Base-by-base conservation (phyloP, 2,113 vertebrate species). In the Geococcyx californianus region DNA sequence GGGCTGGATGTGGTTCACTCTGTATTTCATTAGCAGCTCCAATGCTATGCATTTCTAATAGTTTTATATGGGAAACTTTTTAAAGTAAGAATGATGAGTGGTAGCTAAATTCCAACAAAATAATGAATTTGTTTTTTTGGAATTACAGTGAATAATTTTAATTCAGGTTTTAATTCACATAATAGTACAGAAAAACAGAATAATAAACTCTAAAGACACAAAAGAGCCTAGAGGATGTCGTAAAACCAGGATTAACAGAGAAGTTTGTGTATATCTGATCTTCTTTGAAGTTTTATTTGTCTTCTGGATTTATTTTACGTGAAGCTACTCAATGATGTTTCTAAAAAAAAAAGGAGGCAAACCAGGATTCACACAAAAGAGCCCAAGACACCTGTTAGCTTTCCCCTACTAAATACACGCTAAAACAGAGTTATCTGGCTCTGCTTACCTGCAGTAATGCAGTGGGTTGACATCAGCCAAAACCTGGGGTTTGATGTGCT, bases 381-480 rank as follows among this genome's bases (percentile, higher is more conserved):
- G 19, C 19, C 42, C 52, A 11, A 52, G 68, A 19, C 92, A 96
- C 91, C 68, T 95, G 55, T 90, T 92, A 28, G 40, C 55, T 80
- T 54, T 45, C 58, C 55, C 82, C 34, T 38, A 34, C 45, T 84
- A 95, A 63, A 69, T 49, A 58, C 70, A 28, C 10, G 28, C 86
- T 78, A 19, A 87, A 52, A 40, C 11, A 10, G 29, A 76, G 76
- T 56, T 60, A 16, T 18, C 31, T 51, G 69, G 40, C 84, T 95
- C 63, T 86, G 78, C 97, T 95, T 93, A 97, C 97, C 97, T 98
- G 96, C 70, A 33, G 60, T 56, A 31, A 63, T 51, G 76, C 84
- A 87, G 66, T 77, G 93, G 85, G 87, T 67, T 94, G 96, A 3
- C 96, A 79, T 60, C 36, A 74, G 94, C 94, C 77, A 90, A 58